Percentiles rank a stretch among this genome's conserved stretches.
phyloP scores from a whole-genome alignment of 2,888 invertebrate species.

The Rhagophthalmus giganteus region DNA sequence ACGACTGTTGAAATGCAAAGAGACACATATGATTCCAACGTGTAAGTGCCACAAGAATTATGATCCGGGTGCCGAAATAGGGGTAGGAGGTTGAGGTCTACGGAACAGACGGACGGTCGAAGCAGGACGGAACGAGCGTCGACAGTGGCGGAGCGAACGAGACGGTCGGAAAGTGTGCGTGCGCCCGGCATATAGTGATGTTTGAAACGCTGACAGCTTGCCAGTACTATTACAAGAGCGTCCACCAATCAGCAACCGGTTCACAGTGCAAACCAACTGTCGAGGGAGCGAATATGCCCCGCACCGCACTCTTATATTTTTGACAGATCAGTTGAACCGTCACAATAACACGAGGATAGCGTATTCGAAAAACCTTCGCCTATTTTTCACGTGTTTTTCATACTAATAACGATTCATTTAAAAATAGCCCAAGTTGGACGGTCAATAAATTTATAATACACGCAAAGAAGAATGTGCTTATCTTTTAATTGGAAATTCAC shows the following conservation, averaged over 20 bases:
- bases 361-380: constrained; percentile 41
- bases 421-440: constrained; percentile 10
- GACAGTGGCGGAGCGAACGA: constrained; percentile 36
- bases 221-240: constrained; percentile 55
- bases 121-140: constrained; percentile 30
- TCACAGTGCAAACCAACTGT: constrained; percentile 54
- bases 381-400: constrained; percentile 12
- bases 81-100: constrained; percentile 55
- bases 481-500: constrained; percentile 17
- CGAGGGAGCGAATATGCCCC: constrained; percentile 45
- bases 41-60: constrained; percentile 52
- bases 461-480: constrained; percentile 14
- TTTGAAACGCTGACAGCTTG: constrained; percentile 59
- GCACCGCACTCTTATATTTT: constrained; percentile 41
- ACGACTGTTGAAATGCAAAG: constrained; percentile 31
- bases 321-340: constrained; percentile 47
- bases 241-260: constrained; percentile 54
- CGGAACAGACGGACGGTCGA: constrained; percentile 46
- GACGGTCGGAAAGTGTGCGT: constrained; percentile 50
- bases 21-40: constrained; percentile 31
- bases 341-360: constrained; percentile 46
- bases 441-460: constrained; percentile 10
- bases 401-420: constrained; percentile 13
- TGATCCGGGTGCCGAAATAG: constrained; percentile 51
- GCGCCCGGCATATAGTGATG: constrained; percentile 56